phyloP scores from a whole-genome alignment of 2,797 vertebrate species.

The Cygnus olor region DNA sequence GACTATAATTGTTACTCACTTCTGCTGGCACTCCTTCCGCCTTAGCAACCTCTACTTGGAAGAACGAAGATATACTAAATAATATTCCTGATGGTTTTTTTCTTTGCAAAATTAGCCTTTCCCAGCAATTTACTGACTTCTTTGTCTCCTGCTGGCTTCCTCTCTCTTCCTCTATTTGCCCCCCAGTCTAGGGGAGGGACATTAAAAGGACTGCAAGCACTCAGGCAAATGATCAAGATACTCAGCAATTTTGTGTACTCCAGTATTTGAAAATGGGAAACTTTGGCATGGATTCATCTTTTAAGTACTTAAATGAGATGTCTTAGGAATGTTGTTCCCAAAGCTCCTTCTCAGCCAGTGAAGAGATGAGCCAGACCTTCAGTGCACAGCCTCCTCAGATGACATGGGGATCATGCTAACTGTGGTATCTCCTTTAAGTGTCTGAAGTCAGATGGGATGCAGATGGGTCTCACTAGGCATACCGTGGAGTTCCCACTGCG shows the following conservation, averaged over 20 bases:
- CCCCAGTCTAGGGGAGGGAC: not conserved
- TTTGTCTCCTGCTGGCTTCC: not conserved
- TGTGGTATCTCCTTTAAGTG: not conserved
- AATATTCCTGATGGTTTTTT: not conserved
- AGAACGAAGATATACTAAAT: not conserved
- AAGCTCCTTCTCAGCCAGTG: not conserved
- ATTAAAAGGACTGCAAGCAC: not conserved
- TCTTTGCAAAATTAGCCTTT: not conserved
- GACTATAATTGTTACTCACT: not conserved
- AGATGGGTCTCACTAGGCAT: accelerated
- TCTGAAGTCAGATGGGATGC: not conserved
- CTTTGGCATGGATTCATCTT: not conserved
- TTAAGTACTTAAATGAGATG: not conserved
- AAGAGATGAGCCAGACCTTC: not conserved
- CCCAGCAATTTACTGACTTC: not conserved
- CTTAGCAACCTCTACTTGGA: not conserved
- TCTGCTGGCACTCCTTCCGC: not conserved
- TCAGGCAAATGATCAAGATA: not conserved
- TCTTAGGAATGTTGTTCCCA: not conserved
- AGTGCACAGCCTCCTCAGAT: not conserved
- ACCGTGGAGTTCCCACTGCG: not conserved
- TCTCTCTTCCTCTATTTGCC: not conserved
- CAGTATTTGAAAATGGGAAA: not conserved
- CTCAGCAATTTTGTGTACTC: not conserved
- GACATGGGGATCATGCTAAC: not conserved